Evolutionary conservation across 2,888 invertebrate species (phyloP).

Genomic region (Yponomeuta evonymella): DNA sequence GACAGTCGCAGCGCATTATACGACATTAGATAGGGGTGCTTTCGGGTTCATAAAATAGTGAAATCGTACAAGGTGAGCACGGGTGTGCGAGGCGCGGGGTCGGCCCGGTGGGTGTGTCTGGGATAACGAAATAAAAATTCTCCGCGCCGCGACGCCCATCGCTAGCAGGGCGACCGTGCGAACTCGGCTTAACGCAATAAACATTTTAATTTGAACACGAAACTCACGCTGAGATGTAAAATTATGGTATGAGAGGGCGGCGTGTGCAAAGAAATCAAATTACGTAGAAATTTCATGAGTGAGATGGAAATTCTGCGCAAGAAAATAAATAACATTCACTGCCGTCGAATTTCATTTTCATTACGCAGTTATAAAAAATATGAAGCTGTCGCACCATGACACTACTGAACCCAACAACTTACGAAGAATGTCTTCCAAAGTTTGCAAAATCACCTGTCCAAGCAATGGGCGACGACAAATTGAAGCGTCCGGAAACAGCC

Average conservation of each 20-base stretch:
- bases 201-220: conserved; percentile 75
- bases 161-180: conserved; percentile 60
- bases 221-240: conserved; percentile 72
- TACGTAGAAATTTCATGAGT: conserved; percentile 53
- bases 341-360: background rate
- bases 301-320: conserved; percentile 24
- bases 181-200: conserved; percentile 72
- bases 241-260: conserved; percentile 62
- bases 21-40: conserved; percentile 64
- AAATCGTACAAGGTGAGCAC: conserved; percentile 46
- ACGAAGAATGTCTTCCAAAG: background rate
- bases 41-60: conserved; percentile 58
- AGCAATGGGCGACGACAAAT: background rate
- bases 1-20: conserved; percentile 64
- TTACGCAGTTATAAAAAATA: background rate
- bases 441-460: background rate
- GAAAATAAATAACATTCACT: conserved; percentile 18
- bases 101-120: conserved; percentile 49
- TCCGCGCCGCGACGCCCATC: conserved; percentile 33
- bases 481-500: conserved; percentile 41
- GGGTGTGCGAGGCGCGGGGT: conserved; percentile 34
- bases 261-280: conserved; percentile 59
- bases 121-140: conserved; percentile 71
- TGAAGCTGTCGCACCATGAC: too few relatives aligned
- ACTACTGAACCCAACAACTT: too few relatives aligned